Conservation (phyloP, 2,888 invertebrate species). For the Aporophyla nigra region DNA sequence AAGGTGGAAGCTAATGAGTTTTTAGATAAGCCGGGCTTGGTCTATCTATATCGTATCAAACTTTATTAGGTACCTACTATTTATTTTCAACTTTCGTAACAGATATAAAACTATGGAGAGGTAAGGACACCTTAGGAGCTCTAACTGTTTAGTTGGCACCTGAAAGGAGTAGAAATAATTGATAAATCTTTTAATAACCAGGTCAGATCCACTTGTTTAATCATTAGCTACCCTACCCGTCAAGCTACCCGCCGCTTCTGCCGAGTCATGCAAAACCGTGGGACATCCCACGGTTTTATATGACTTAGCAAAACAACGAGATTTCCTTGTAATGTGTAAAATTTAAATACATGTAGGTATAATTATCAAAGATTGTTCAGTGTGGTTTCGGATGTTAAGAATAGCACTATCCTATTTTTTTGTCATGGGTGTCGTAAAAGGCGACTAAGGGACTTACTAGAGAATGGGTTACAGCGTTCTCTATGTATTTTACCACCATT, state of each 20-base stretch:
- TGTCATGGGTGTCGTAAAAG: too few species aligned
- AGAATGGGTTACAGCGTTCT: too few species aligned
- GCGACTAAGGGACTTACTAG: too few species aligned
- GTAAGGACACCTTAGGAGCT: background rate
- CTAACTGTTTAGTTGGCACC: background rate
- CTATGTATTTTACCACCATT: too few species aligned
- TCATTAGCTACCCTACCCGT: background rate
- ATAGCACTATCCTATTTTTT: too few species aligned
- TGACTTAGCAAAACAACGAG: background rate
- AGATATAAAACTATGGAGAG: background rate
- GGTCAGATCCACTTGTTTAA: too few species aligned
- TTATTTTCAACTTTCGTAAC: constrained; percentile 12
- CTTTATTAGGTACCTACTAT: background rate
- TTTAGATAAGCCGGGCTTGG: constrained; percentile 13
- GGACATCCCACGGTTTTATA: background rate
- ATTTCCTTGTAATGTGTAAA: background rate
- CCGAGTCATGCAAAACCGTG: too few species aligned
- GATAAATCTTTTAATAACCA: too few species aligned
- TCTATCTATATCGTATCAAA: constrained; percentile 1
- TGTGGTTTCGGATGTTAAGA: too few species aligned
- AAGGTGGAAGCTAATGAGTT: background rate
- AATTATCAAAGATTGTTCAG: too few species aligned
- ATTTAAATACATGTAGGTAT: too few species aligned
- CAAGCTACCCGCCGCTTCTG: background rate
- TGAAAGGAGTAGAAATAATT: background rate